Conservation (phyloP, 2,113 vertebrate species). For the Strix uralensis region DNA sequence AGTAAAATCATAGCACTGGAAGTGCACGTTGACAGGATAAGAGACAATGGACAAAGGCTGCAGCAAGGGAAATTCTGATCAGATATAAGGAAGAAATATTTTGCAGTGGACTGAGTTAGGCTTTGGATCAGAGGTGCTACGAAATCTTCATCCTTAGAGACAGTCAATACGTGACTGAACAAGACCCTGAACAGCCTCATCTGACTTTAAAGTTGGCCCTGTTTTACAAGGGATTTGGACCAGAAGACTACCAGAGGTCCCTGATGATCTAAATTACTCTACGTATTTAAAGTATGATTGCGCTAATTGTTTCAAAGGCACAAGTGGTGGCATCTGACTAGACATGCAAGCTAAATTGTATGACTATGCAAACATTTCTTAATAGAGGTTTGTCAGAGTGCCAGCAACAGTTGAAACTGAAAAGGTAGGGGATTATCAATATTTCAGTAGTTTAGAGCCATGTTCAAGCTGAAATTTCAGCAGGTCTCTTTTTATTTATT, state of each 20-base stretch:
- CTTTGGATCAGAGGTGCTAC: background rate
- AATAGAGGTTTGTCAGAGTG: background rate
- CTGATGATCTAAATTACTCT: background rate
- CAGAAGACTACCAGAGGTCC: background rate
- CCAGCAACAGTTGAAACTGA: background rate
- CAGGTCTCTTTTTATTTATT: conserved; percentile 35
- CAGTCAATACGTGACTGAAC: rapidly evolving
- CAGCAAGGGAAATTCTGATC: background rate
- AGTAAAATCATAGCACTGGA: background rate
- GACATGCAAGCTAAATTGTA: background rate
- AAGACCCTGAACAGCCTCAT: background rate
- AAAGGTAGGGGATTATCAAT: background rate
- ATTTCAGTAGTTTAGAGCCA: background rate
- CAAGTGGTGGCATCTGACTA: background rate
- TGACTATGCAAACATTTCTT: background rate
- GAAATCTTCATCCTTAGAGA: background rate
- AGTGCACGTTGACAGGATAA: background rate
- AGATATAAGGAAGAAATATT: background rate
- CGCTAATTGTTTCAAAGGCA: background rate
- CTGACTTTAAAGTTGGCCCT: background rate
- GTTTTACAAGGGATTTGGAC: background rate
- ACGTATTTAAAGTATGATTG: background rate
- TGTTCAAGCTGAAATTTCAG: conserved; percentile 21
- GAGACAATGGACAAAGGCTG: background rate
- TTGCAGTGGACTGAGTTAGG: background rate